Evolutionary conservation across 2,888 invertebrate species (phyloP), one percentile per base, ranked within the genome.

Genomic region (Eudasyphora cyanicolor): DNA sequence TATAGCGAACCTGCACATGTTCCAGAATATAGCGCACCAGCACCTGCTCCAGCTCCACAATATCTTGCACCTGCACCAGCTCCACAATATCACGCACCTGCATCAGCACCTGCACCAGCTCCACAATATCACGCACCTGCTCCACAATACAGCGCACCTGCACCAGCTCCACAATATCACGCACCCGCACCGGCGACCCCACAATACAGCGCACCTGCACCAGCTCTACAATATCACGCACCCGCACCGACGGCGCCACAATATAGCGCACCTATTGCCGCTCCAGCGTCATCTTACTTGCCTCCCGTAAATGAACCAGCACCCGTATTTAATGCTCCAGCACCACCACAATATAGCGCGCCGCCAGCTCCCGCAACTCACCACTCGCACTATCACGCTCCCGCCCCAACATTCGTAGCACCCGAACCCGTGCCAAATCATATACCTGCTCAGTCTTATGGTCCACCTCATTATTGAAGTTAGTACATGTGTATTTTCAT

Each of bases 401-500:
- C 62, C n/a, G 60, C 76, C n/a, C 67, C 84, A 19, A 27, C 42
- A 14, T 76, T 79, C 4, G 57, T 62, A 42, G 75, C 71, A n/a
- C 85, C 85, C 2, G 69, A 87, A 62, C 84, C 75, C 35, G 17
- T 51, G 0, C 57, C 86, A 21, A 86, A 86, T 0, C 90, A 88
- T 60, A 74, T 85, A 6, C 89, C 89, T 0, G 88, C 89, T 60
- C 87, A 87, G 85, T 84, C 76, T 32, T 90, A 90, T 79, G 89
- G 89, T 4, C 89, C 90, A 71, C 84, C 89, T 10, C 82, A 83
- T 0, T 82, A 84, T 29, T 88, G 51, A n/a, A 17, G 12, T 0
- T 1, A 17, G n/a, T n/a, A 32, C 38, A 29, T n/a, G n/a, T n/a
- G n/a, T n/a, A n/a, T 54, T 42, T 62, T 17, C 17, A 51, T n/a